Percentiles rank a stretch among this genome's conserved stretches.
These are phyloP conservation scores for Callinectes sapidus DNA, from an alignment of 2,888 invertebrate species.

Conservation along the genomic window DNA sequence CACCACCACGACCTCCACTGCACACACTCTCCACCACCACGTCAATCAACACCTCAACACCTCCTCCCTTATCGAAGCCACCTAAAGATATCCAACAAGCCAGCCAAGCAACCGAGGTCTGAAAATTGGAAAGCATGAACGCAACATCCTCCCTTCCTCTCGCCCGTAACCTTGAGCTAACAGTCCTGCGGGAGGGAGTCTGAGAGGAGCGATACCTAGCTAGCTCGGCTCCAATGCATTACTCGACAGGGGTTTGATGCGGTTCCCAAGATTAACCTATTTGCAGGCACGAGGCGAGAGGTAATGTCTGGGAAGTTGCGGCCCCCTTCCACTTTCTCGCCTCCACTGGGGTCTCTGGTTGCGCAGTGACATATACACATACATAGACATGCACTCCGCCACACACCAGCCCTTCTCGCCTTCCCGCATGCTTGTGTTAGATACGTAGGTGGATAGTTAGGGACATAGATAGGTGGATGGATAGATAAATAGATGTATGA, in stretches of 20 bases:
- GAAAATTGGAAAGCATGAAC: no score
- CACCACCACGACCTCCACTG: neutral
- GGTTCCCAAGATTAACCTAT: slow-evolving; percentile 5
- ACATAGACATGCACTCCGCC: no score
- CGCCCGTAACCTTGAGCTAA: neutral
- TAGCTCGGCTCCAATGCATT: neutral
- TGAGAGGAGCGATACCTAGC: neutral
- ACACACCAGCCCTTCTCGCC: no score
- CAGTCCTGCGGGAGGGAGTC: neutral
- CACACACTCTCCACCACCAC: neutral
- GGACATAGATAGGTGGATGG: no score
- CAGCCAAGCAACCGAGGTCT: no score
- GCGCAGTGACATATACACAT: no score
- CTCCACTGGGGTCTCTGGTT: neutral
- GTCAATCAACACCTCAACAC: neutral
- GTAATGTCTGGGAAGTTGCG: neutral
- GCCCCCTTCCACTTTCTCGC: neutral
- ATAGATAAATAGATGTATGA: no score
- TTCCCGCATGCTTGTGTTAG: no score
- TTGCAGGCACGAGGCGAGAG: slow-evolving; percentile 6
- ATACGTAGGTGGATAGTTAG: no score
- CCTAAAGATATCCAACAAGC: no score
- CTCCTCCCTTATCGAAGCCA: neutral
- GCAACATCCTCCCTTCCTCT: neutral
- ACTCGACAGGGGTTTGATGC: neutral